These are phyloP conservation scores for Meloidogyne floridensis DNA, from an alignment of 1,140 invertebrate genomes.

Conservation along the genomic window DNA sequence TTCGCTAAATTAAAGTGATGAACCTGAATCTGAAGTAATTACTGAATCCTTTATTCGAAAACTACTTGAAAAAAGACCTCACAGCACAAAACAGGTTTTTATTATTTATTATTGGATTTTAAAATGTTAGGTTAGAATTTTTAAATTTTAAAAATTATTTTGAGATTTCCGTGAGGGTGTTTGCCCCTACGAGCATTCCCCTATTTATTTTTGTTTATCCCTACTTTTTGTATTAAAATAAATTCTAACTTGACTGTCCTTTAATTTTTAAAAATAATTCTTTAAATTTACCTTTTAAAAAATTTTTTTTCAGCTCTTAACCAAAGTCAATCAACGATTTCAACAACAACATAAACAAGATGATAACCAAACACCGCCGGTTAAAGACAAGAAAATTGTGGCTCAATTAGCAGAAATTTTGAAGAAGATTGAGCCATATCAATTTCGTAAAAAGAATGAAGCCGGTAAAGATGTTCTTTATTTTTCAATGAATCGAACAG, in stretches of 20 bases:
- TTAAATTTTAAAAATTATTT: not conserved
- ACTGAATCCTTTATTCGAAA: slow-evolving; percentile 58
- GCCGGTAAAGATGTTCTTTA: slow-evolving; percentile 30
- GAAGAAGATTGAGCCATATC: slow-evolving; percentile 59
- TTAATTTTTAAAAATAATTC: too few relatives aligned
- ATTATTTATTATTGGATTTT: not conserved
- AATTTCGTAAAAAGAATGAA: slow-evolving; percentile 51
- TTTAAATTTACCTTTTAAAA: too few relatives aligned
- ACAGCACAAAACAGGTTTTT: slow-evolving; percentile 56
- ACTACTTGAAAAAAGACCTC: slow-evolving; percentile 55
- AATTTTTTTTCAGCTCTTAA: slow-evolving; percentile 42
- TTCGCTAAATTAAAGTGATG: not conserved
- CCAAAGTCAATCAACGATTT: slow-evolving; percentile 48
- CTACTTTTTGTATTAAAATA: not conserved
- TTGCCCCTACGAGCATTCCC: too few relatives aligned
- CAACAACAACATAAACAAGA: slow-evolving; percentile 7
- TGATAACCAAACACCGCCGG: not conserved
- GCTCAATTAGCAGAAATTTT: slow-evolving; percentile 57
- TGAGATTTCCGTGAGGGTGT: too few relatives aligned
- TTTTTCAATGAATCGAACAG: slow-evolving; percentile 28
- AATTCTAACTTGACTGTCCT: too few relatives aligned
- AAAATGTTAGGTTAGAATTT: not conserved
- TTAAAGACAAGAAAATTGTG: slow-evolving; percentile 55
- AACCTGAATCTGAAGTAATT: slow-evolving; percentile 40
- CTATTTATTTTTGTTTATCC: not conserved